phyloP scores from a whole-genome alignment of 2,888 invertebrate genomes.

The Drosophila mercatorum region DNA sequence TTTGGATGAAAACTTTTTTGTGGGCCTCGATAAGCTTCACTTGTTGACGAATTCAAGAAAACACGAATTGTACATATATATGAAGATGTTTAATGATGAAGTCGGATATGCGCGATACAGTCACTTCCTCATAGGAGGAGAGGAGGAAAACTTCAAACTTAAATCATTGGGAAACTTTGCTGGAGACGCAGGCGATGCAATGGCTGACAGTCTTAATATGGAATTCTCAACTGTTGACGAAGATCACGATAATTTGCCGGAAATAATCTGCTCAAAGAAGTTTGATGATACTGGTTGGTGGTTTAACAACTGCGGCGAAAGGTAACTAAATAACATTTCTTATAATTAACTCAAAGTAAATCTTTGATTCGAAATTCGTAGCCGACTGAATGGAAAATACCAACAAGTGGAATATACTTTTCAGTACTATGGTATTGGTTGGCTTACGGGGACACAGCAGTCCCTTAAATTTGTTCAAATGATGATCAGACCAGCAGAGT shows the following conservation, averaged over 20 bases:
- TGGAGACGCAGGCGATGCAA: neutral
- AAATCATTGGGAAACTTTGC: no score
- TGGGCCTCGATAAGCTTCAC: neutral
- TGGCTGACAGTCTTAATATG: neutral
- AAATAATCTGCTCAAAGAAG: neutral
- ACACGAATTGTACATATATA: neutral
- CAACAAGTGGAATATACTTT: no score
- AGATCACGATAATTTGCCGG: neutral
- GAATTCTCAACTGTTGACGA: neutral
- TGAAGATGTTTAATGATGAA: neutral
- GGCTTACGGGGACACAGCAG: no score
- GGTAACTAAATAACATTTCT: neutral
- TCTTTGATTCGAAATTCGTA: no score
- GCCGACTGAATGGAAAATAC: no score
- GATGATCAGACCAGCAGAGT: no score
- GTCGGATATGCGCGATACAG: neutral
- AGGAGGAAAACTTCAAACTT: neutral
- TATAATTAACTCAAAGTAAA: no score
- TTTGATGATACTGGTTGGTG: neutral
- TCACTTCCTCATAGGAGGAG: neutral
- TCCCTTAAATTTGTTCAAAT: no score
- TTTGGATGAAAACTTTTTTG: neutral
- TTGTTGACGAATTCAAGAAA: neutral
- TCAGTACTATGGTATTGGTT: no score
- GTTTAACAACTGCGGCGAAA: neutral